Percentiles rank a stretch among this genome's conserved stretches.
Conservation (phyloP, 1,140 invertebrate species). For the Saccostrea glomerata region DNA sequence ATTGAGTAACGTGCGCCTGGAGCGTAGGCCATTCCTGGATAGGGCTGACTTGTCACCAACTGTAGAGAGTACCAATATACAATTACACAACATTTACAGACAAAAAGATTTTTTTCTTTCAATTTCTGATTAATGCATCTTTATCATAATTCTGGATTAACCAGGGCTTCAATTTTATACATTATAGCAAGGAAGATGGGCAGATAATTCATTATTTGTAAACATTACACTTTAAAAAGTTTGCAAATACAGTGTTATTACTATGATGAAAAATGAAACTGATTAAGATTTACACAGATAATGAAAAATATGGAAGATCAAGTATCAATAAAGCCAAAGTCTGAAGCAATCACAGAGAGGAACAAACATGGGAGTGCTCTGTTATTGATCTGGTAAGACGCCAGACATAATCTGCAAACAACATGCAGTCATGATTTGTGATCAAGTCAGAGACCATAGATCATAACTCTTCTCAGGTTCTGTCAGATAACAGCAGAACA, state of each 20-base stretch:
- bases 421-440: slow-evolving; percentile 33
- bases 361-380: slow-evolving; percentile 7
- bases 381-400: slow-evolving; percentile 7
- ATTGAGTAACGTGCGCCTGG: slow-evolving; percentile 83
- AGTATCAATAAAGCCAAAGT: slow-evolving; percentile 1
- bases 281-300: background rate
- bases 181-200: background rate
- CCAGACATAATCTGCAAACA: slow-evolving; percentile 33
- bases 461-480: slow-evolving; percentile 10
- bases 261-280: background rate
- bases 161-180: background rate
- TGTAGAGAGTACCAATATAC: slow-evolving; percentile 49
- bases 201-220: too few relatives aligned
- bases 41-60: slow-evolving; percentile 74
- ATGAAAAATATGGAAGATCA: slow-evolving; percentile 28
- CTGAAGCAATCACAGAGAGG: slow-evolving; percentile 15
- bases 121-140: background rate
- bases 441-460: slow-evolving; percentile 3
- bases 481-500: background rate
- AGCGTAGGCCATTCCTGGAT: slow-evolving; percentile 76
- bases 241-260: background rate
- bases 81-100: background rate
- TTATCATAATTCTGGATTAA: background rate
- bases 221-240: background rate
- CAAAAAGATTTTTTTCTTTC: too few relatives aligned